Evolutionary conservation across 2,797 vertebrate genomes (phyloP).

Genomic region (Lepus townsendii): DNA sequence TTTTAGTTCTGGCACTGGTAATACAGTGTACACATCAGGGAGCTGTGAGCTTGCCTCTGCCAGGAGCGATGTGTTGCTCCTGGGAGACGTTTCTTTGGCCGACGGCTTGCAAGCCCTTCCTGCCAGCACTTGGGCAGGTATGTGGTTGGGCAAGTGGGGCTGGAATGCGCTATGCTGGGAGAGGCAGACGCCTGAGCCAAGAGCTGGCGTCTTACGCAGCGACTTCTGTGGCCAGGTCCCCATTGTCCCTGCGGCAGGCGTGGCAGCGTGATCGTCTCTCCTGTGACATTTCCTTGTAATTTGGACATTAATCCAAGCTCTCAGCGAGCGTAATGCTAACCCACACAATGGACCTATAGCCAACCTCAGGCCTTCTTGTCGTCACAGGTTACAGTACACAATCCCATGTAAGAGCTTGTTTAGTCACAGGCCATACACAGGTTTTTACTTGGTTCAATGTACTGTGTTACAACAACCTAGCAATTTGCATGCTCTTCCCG

Average conservation of each 20-base stretch:
- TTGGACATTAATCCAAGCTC: conserved; percentile 48
- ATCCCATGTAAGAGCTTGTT: conserved; percentile 65
- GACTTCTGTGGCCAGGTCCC: background rate
- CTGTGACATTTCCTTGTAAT: conserved; percentile 62
- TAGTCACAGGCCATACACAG: conserved; percentile 68
- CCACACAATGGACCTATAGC: conserved; percentile 12
- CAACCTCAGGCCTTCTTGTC: conserved; percentile 27
- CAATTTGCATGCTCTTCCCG: conserved; percentile 87
- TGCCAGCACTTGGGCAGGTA: background rate
- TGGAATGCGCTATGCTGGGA: background rate
- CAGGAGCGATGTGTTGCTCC: accelerated
- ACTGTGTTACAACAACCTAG: conserved; percentile 81
- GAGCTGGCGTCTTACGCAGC: background rate
- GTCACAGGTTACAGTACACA: conserved; percentile 33
- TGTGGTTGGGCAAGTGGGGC: background rate
- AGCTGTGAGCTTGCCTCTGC: background rate
- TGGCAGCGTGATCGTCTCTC: conserved; percentile 38
- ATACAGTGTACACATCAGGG: accelerated
- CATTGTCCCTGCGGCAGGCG: background rate
- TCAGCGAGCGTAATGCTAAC: conserved; percentile 24
- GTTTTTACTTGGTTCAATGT: conserved; percentile 79
- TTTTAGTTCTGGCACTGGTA: accelerated
- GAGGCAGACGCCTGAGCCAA: background rate
- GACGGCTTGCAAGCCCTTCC: background rate
- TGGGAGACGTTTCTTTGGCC: background rate